Evolutionary conservation across 2,888 invertebrate species (phyloP).

Genomic region (Polydesmus complanatus): DNA sequence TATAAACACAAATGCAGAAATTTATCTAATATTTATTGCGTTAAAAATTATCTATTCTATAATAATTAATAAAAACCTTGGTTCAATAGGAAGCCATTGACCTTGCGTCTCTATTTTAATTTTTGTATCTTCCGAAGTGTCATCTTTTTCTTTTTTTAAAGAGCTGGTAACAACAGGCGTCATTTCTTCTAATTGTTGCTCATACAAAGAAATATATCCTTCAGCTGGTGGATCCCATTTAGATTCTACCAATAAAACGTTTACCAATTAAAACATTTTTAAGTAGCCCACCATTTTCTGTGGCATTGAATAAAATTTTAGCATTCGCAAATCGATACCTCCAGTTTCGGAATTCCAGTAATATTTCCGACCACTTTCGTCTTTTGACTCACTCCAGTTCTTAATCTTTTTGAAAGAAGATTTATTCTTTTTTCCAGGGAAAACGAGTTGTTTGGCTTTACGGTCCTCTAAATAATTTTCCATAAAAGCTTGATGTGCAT

Average conservation of each 20-base stretch:
- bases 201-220: conserved; percentile 41
- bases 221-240: conserved; percentile 60
- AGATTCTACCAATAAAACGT: conserved; percentile 43
- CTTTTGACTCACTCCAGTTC: conserved; percentile 62
- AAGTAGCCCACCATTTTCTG: neutral
- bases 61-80: too few species aligned
- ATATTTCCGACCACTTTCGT: conserved; percentile 61
- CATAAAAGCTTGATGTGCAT: neutral
- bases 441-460: neutral
- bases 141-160: neutral
- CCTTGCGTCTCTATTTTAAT: neutral
- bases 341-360: conserved; percentile 76
- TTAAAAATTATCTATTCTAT: too few species aligned
- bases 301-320: neutral
- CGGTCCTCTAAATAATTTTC: neutral
- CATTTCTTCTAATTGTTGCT: conserved; percentile 25
- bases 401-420: neutral
- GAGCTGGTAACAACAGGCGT: neutral
- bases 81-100: conserved; percentile 3
- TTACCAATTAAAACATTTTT: too few species aligned
- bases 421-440: conserved; percentile 19
- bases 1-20: too few species aligned
- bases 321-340: too few species aligned
- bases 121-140: neutral
- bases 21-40: too few species aligned